phyloP scores from a whole-genome alignment of 2,113 vertebrate genomes.

The Gnathonemus echidnorhynchus region DNA sequence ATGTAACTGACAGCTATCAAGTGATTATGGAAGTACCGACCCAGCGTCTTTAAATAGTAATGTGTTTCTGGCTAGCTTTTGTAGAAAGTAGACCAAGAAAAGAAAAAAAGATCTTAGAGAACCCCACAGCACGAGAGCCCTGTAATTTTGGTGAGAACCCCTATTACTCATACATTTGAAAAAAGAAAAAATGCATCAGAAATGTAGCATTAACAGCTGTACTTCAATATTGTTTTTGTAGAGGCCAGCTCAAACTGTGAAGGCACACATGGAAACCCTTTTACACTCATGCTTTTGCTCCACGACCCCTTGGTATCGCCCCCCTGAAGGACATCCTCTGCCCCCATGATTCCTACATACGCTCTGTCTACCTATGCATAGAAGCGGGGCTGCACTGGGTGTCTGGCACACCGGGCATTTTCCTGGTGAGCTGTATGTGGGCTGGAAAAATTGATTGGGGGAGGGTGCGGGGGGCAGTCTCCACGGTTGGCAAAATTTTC shows the following conservation, averaged over 20 bases:
- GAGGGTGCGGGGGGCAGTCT: neutral
- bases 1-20: neutral
- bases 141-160: conserved; percentile 10
- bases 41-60: neutral
- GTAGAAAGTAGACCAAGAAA: neutral
- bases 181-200: conserved; percentile 18
- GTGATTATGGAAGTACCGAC: neutral
- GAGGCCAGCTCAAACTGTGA: neutral
- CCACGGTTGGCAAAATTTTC: neutral
- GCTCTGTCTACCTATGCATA: neutral
- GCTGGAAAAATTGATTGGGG: neutral
- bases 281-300: conserved; percentile 18
- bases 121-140: neutral
- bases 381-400: neutral
- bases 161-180: conserved; percentile 2
- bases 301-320: neutral
- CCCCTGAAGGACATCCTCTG: neutral
- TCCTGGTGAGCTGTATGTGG: neutral
- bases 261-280: conserved; percentile 26
- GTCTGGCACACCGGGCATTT: neutral
- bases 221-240: conserved; percentile 11
- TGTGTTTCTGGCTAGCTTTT: neutral
- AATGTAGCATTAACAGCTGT: conserved; percentile 25
- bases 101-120: neutral
- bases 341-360: neutral